Base-by-base conservation (phyloP, 2,113 vertebrate genomes). In the Phylloscopus trochilus region DNA sequence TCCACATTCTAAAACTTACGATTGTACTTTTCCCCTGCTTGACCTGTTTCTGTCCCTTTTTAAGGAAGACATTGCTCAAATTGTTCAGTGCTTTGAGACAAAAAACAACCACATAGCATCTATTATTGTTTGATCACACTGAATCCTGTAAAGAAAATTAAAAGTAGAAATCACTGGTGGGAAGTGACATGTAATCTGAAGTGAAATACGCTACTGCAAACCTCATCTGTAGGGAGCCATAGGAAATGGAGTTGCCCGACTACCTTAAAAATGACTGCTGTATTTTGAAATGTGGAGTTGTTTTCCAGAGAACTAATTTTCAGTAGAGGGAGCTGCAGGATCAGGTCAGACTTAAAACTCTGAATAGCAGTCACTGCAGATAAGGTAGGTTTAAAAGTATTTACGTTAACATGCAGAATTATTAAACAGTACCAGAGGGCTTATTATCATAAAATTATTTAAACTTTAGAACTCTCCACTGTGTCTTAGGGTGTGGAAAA, bases 251-350 rank as follows among this genome's bases (percentile, higher is more conserved):
- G 70, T 91, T 90, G 46, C 70, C 74, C 87, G 90, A 41, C 88
- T 72, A 83, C 92, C 93, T 96, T 94, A 86, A 96, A 82, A 93
- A 94, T 44, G 28, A 81, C 46, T 64, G 68, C 49, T 79, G 56
- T 20, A 7, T 80, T 92, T 19, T 46, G 88, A 91, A 94, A 76
- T 81, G 74, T 64, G 33, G n/a, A 67, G 59, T 43, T 64, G 77
- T 84, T 90, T 95, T 67, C 53, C n/a, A 86, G 64, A 66, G 39
- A 91, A 93, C 33, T 47, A 37, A 77, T 89, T 91, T 95, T 80
- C 96, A 95, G 95, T 93, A 97, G 96, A 94, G 94, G 96, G 96
- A 96, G 96, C 96, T 97, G 87, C 56, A 96, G 95, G 97, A 97
- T 62, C n/a, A 81, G 39, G 51, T 27, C 79, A 94, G 83, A 46